These are phyloP conservation scores for Stercorarius parasiticus DNA, from an alignment of 2,113 vertebrate species.

Conservation along the genomic window DNA sequence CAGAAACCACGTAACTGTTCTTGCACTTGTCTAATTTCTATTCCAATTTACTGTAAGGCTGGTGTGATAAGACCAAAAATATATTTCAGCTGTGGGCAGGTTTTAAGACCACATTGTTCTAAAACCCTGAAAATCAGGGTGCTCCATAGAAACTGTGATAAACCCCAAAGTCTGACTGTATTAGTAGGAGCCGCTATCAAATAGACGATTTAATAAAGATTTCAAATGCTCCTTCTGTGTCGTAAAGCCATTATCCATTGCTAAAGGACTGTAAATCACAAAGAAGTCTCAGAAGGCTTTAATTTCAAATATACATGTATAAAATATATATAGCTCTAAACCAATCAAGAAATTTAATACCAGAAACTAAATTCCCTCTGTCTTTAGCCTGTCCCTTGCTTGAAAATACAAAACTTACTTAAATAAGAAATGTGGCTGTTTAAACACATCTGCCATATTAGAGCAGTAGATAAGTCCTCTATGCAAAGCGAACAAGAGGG, in stretches of 20 bases:
- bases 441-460: background rate
- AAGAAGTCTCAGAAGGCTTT: background rate
- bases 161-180: background rate
- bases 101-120: constrained; percentile 40
- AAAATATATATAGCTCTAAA: background rate
- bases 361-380: constrained; percentile 5
- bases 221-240: constrained; percentile 13
- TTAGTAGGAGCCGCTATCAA: background rate
- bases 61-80: constrained; percentile 19
- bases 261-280: background rate
- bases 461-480: background rate
- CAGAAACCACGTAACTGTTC: background rate
- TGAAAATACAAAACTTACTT: constrained; percentile 18
- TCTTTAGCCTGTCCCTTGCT: background rate
- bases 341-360: constrained; percentile 16
- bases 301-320: background rate
- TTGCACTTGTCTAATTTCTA: constrained; percentile 28
- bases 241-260: constrained; percentile 2
- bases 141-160: background rate
- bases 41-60: constrained; percentile 8
- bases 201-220: background rate
- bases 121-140: constrained; percentile 9
- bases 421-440: background rate
- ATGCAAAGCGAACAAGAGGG: background rate
- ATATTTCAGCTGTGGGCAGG: constrained; percentile 1